Evolutionary conservation across 2,888 invertebrate genomes (phyloP).

Genomic region (Ischnura elegans): DNA sequence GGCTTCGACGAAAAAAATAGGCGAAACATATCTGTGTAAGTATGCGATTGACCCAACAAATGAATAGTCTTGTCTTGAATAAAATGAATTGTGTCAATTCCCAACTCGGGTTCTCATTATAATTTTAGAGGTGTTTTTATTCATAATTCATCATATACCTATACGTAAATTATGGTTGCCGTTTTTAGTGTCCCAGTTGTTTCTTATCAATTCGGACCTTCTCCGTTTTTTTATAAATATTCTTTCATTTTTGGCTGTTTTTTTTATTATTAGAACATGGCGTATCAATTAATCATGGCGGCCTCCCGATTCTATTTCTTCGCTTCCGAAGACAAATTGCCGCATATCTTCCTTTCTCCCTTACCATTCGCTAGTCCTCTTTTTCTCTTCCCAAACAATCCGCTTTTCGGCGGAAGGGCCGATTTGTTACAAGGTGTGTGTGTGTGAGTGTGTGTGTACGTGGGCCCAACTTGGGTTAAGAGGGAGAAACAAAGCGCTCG

Average conservation of each 20-base stretch:
- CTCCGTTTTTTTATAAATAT: not conserved
- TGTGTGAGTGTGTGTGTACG: no score
- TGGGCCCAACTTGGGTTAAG: not conserved
- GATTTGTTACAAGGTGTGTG: not conserved
- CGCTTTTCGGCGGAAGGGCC: not conserved
- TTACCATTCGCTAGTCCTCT: not conserved
- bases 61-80: no score
- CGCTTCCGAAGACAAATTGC: not conserved
- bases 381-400: not conserved
- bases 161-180: no score
- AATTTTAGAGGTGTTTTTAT: no score
- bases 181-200: no score
- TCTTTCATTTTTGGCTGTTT: not conserved
- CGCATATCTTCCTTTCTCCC: not conserved
- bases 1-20: not conserved
- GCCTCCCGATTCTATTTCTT: not conserved
- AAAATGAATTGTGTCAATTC: no score
- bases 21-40: no score
- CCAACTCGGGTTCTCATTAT: no score
- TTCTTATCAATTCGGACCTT: not conserved
- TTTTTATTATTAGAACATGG: no score
- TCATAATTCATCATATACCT: no score
- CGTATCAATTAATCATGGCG: no score
- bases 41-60: no score
- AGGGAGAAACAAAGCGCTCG: constrained; percentile 3